Evolutionary conservation across 2,888 invertebrate genomes (phyloP).

Genomic region (Laspeyria flexula): DNA sequence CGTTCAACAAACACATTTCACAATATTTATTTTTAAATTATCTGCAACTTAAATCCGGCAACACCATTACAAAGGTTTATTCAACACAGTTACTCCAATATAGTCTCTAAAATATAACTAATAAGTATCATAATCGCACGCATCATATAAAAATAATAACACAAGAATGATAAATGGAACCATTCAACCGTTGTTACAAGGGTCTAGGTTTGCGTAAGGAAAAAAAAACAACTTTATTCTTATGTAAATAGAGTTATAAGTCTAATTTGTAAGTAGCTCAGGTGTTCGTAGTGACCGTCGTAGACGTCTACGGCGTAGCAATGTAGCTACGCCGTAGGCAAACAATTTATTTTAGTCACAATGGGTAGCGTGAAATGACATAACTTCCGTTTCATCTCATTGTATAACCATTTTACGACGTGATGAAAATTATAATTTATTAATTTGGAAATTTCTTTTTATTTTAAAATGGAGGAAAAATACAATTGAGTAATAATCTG

Average conservation of each 20-base stretch:
- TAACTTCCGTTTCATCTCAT: constrained; percentile 32
- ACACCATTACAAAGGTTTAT: constrained; percentile 25
- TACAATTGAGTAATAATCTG: no score
- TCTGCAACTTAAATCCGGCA: constrained; percentile 28
- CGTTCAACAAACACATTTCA: constrained; percentile 16
- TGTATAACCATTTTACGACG: constrained; percentile 30
- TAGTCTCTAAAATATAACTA: constrained; percentile 23
- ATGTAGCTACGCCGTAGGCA: constrained; percentile 29
- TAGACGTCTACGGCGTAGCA: constrained; percentile 15
- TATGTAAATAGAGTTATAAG: constrained; percentile 32
- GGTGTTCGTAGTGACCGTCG: constrained; percentile 32
- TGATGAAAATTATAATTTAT: constrained; percentile 33
- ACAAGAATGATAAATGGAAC: constrained; percentile 58
- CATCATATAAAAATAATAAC: constrained; percentile 49
- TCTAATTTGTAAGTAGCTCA: constrained; percentile 41
- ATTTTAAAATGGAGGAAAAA: not conserved
- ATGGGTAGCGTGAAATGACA: constrained; percentile 40
- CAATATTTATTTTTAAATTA: constrained; percentile 33
- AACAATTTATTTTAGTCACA: constrained; percentile 47
- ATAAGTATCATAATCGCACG: constrained; percentile 40
- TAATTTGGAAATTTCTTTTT: constrained; percentile 2
- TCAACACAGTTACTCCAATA: constrained; percentile 23
- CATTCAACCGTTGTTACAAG: constrained; percentile 55
- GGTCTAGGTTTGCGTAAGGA: constrained; percentile 45
- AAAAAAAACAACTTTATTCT: constrained; percentile 28